A percentile compares a stretch with the other conserved stretches of the same genome.
Evolutionary conservation across 1,140 invertebrate genomes (phyloP).

Genomic region (Ostrea denselamellosa): DNA sequence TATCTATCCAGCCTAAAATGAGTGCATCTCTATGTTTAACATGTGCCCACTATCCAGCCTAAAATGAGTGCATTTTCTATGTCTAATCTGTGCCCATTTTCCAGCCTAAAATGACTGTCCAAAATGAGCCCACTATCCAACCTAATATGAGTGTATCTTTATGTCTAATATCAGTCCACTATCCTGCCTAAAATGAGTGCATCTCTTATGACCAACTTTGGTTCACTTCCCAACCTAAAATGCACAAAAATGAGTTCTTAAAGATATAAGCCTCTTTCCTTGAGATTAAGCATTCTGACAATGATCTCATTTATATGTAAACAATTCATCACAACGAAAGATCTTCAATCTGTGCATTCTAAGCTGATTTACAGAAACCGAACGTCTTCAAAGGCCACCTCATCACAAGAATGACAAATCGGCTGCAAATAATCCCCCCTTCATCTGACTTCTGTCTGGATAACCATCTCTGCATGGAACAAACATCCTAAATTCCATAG

Average conservation of each 20-base stretch:
- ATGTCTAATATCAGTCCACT: too few species aligned
- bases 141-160: too few species aligned
- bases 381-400: background rate
- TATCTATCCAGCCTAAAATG: too few species aligned
- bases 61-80: too few species aligned
- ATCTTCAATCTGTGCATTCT: background rate
- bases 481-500: background rate
- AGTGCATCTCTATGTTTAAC: too few species aligned
- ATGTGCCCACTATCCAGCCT: too few species aligned
- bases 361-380: background rate
- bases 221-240: background rate
- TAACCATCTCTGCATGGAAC: background rate
- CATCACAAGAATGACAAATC: conserved; percentile 9
- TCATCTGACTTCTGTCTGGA: background rate
- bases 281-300: background rate
- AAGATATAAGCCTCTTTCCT: conserved; percentile 8
- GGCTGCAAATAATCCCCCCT: background rate
- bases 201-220: too few species aligned
- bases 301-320: background rate
- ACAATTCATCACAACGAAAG: background rate
- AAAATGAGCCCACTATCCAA: too few species aligned
- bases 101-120: too few species aligned
- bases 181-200: too few species aligned
- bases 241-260: background rate
- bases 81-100: too few species aligned